Evolutionary conservation across 1,140 invertebrate genomes (phyloP), one percentile per base, ranked within the genome.

Genomic region (Bemisia tabaci): DNA sequence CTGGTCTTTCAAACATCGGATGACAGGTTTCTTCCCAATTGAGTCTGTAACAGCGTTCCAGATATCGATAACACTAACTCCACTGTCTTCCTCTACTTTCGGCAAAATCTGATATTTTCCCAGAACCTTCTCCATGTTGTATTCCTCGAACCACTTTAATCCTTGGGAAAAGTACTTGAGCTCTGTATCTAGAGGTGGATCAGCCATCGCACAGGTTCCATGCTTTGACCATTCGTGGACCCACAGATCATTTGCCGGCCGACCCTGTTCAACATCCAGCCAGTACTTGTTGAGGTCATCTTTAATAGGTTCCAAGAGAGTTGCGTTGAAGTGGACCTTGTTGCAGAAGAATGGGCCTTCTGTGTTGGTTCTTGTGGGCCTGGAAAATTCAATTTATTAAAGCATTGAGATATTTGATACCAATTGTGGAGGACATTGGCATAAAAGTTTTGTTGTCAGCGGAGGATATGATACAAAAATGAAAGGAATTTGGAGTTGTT

Each of bases 181-280:
- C 73, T 91, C 85, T 5, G 79, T 82, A 70, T 85, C 80, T 0
- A 92, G 73, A 9, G 72, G 60, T n/a, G 82, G 75, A 1, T 91
- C 68, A 9, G 74, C 71, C 0, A 83, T 79, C 21, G 89, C 88
- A 73, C 91, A 93, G 0, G 90, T 90, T 0, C 90, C 91, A 75
- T 94, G 91, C 73, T 92, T 94, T 0, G 79, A 74, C 90, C 90
- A 94, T 75, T 92, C 91, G 68, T 94, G 89, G 68, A 84, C 79
- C 91, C 90, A 93, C 9, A 93, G 80, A 9, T 81, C 79, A 70
- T 59, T 58, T 22, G 68, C 60, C 23, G 33, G 25, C 78, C 80
- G 77, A 70, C 74, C 82, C 1, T 59, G 81, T 73, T 89, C 83
- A 66, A 93, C 79, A 71, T 91, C 88, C 0, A 83, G 82, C 91